Evolutionary conservation across 2,888 invertebrate genomes (phyloP).

Genomic region (Spodoptera littoralis): DNA sequence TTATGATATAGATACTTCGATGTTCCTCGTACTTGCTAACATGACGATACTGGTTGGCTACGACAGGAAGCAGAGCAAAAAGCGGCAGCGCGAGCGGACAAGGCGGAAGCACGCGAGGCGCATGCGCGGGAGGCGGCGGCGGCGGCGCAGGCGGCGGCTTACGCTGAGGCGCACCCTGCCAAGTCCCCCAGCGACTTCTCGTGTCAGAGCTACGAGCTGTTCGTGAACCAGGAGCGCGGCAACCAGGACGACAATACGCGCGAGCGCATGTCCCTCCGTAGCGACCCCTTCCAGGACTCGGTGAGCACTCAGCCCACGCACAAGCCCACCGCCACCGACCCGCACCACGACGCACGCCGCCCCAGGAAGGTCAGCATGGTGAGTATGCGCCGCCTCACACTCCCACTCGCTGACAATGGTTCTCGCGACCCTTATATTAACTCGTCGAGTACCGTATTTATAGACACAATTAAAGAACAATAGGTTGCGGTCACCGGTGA

Average conservation of each 20-base stretch:
- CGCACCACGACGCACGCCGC: slow-evolving; percentile 87
- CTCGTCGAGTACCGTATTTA: no score
- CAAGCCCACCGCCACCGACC: slow-evolving; percentile 88
- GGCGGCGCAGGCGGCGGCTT: slow-evolving; percentile 90
- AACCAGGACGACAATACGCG: slow-evolving; percentile 96
- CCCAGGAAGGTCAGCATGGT: slow-evolving; percentile 97
- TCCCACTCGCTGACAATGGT: slow-evolving; percentile 79
- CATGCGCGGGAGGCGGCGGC: slow-evolving; percentile 90
- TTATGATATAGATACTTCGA: background rate
- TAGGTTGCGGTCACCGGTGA: no score
- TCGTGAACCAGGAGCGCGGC: slow-evolving; percentile 96
- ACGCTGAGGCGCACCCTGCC: slow-evolving; percentile 90
- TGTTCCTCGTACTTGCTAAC: background rate
- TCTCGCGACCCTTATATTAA: slow-evolving; percentile 45
- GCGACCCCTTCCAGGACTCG: slow-evolving; percentile 95
- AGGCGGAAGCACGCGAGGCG: slow-evolving; percentile 89
- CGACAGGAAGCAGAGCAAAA: slow-evolving; percentile 95
- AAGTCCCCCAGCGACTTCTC: slow-evolving; percentile 98
- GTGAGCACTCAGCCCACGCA: slow-evolving; percentile 94
- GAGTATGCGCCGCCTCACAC: slow-evolving; percentile 88
- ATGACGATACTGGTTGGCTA: background rate
- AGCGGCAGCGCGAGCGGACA: slow-evolving; percentile 91
- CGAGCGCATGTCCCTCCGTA: slow-evolving; percentile 97
- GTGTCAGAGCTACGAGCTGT: slow-evolving; percentile 97
- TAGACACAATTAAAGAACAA: no score